Conservation (phyloP, 2,113 vertebrate species). For the Syrrhaptes paradoxus region DNA sequence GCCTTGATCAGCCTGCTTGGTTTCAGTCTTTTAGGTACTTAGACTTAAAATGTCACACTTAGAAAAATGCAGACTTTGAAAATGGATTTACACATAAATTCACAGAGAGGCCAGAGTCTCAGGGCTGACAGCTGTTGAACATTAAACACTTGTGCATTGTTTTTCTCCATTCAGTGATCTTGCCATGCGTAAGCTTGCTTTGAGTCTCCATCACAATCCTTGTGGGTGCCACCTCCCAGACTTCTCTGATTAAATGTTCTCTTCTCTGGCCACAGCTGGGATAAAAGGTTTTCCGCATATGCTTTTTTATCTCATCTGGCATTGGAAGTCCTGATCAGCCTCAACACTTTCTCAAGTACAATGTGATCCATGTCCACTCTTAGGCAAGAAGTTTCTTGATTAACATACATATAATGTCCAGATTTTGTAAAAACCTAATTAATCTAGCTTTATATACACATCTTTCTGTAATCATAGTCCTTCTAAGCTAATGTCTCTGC, state of each 20-base stretch:
- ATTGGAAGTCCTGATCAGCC: not conserved
- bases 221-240: not conserved
- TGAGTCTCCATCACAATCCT: not conserved
- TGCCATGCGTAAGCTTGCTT: not conserved
- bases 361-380: not conserved
- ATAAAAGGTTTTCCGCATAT: not conserved
- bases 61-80: not conserved
- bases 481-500: not conserved
- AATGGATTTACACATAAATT: not conserved
- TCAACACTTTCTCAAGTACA: not conserved
- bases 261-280: not conserved
- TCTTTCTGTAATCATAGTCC: not conserved
- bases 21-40: not conserved
- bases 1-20: not conserved
- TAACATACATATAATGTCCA: not conserved
- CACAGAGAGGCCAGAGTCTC: not conserved
- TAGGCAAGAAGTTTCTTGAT: not conserved
- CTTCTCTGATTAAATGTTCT: not conserved
- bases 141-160: accelerated
- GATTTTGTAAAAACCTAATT: not conserved
- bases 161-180: not conserved
- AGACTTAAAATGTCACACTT: not conserved
- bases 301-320: not conserved
- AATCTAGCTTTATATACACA: not conserved
- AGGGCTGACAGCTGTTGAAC: not conserved